Percentiles rank a stretch among this genome's conserved stretches.
Conservation (phyloP, 2,888 invertebrate genomes). For the Drepana falcataria region DNA sequence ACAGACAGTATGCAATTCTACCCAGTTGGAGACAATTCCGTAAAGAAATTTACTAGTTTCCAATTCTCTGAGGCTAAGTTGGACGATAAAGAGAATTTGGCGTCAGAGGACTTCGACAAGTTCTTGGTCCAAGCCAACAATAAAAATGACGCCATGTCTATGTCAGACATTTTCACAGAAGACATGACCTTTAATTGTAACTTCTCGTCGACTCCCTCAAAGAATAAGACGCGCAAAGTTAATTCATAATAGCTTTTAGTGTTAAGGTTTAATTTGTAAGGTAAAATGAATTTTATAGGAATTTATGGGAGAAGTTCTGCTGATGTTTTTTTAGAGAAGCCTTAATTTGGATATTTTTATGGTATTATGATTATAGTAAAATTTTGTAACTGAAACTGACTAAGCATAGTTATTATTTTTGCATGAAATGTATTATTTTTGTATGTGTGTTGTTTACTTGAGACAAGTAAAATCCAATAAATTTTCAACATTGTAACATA, state of each 20-base stretch:
- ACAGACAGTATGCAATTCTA: slow-evolving; percentile 61
- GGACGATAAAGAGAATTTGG: slow-evolving; percentile 57
- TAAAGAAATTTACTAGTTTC: slow-evolving; percentile 37
- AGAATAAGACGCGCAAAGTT: slow-evolving; percentile 58
- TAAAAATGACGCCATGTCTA: slow-evolving; percentile 60
- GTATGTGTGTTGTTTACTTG: slow-evolving; percentile 49
- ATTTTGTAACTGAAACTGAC: slow-evolving; percentile 22
- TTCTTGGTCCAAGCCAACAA: slow-evolving; percentile 41
- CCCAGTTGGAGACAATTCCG: slow-evolving; percentile 30
- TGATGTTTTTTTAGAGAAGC: slow-evolving; percentile 43
- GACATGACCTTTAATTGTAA: slow-evolving; percentile 69
- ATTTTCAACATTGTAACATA: slow-evolving; percentile 41
- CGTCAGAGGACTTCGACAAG: slow-evolving; percentile 44
- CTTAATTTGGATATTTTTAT: slow-evolving; percentile 54
- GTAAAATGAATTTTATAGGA: slow-evolving; percentile 50
- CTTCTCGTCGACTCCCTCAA: slow-evolving; percentile 71
- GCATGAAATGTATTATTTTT: slow-evolving; percentile 46
- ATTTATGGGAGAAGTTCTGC: slow-evolving; percentile 37
- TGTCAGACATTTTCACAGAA: slow-evolving; percentile 67
- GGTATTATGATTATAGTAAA: slow-evolving; percentile 32
- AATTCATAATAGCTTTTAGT: slow-evolving; percentile 28
- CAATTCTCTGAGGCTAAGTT: slow-evolving; percentile 47
- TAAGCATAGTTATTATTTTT: slow-evolving; percentile 34
- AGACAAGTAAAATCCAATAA: slow-evolving; percentile 50
- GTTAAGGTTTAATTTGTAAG: slow-evolving; percentile 8